Conservation (phyloP, 2,113 vertebrate genomes). For the Argyrosomus japonicus region DNA sequence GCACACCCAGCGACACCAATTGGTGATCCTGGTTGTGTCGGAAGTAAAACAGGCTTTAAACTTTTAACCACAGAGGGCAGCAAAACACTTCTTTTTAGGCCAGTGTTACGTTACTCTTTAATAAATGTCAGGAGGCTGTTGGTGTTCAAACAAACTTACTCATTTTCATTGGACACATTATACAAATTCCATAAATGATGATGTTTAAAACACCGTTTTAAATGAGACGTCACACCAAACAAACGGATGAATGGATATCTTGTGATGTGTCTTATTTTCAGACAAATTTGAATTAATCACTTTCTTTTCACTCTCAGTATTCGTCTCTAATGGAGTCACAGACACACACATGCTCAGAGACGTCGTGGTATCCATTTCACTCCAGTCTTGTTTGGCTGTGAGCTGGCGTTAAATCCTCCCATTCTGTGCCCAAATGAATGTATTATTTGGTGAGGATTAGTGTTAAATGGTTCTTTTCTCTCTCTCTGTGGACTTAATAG, state of each 20-base stretch:
- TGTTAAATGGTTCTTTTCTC: constrained; percentile 70
- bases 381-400: constrained; percentile 57
- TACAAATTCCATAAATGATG: neutral
- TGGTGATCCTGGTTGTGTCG: neutral
- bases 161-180: neutral
- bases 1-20: neutral
- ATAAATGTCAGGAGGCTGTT: neutral
- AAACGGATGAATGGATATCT: neutral
- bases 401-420: constrained; percentile 74
- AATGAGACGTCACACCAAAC: constrained; percentile 5
- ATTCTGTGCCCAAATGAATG: constrained; percentile 70
- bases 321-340: constrained; percentile 27
- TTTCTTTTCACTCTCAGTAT: neutral
- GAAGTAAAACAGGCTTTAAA: neutral
- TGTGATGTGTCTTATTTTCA: constrained; percentile 6
- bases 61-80: neutral
- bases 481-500: constrained; percentile 63
- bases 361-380: constrained; percentile 48
- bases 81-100: neutral
- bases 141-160: neutral
- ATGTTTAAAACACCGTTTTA: neutral
- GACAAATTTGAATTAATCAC: constrained; percentile 6
- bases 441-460: constrained; percentile 74
- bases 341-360: constrained; percentile 30
- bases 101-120: neutral